Evolutionary conservation across 1,140 invertebrate genomes (phyloP).

Genomic region (Scaptomyza hsui): DNA sequence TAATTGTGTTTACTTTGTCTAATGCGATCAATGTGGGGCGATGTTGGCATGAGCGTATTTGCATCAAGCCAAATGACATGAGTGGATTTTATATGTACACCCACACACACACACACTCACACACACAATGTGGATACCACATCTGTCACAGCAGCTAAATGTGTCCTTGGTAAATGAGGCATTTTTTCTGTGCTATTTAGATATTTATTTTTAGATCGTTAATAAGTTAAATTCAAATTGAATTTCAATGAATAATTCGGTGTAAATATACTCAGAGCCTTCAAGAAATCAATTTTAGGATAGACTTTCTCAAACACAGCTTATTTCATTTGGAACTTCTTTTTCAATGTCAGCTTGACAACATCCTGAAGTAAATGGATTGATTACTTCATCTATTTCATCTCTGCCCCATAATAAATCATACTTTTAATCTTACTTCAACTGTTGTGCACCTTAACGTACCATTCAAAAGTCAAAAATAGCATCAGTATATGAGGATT

Average conservation of each 20-base stretch:
- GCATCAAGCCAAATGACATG: constrained; percentile 28
- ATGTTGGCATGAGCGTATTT: constrained; percentile 47
- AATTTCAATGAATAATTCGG: too few species aligned
- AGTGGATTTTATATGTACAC: constrained; percentile 11
- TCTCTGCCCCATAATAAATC: too few species aligned
- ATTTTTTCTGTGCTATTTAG: not conserved
- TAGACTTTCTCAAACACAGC: too few species aligned
- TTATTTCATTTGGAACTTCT: too few species aligned
- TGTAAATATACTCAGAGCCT: too few species aligned
- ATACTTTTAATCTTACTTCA: not conserved
- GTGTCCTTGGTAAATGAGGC: not conserved
- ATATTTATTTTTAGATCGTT: not conserved
- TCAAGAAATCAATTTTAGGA: too few species aligned
- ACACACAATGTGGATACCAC: not conserved
- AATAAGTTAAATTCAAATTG: constrained; percentile 11
- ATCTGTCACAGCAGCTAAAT: not conserved
- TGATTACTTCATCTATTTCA: not conserved
- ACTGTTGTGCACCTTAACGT: not conserved
- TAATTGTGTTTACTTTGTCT: constrained; percentile 78
- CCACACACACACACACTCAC: not conserved
- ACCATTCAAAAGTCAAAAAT: constrained; percentile 2
- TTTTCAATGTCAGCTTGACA: not conserved
- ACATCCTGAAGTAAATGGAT: not conserved
- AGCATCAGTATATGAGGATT: not conserved
- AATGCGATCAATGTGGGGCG: constrained; percentile 66